Base-by-base conservation (phyloP, 2,888 invertebrate species). In the Pristionchus mayeri region DNA sequence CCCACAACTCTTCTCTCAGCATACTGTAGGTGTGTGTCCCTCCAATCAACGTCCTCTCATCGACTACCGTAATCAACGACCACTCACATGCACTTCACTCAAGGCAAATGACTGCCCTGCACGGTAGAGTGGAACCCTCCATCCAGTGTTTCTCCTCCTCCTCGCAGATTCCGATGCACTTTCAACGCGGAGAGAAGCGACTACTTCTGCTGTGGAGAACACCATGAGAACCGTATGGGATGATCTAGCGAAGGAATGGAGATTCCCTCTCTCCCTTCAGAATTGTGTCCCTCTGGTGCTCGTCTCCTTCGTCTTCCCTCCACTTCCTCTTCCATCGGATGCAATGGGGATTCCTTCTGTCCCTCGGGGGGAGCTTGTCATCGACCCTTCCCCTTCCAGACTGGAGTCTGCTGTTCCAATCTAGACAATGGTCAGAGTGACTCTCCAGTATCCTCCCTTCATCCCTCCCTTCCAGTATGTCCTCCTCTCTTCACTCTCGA, bases 151-250 rank as follows among this genome's bases (percentile, higher is more conserved):
- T n/a, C 4, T 48, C 21, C 30, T 18, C 11, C 9, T 30, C 18
- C 24, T 0, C 57, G 79, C 11, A 89, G 88, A 4, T 90, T 88
- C 71, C 88, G 87, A 37, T 90, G 91, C 76, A 85, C 86, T 11
- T 91, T 87, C 86, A 90, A 89, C 60, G 87, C 86, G 3, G 86
- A 88, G 84, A 79, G 89, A 60, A 86, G 87, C 57, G 86, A 87
- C n/a, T 88, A 88, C 86, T 91, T 86, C 81, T 91, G 91, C 84
- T 91, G 91, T 85, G 87, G 88, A 18, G 88, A 88, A 76, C 85
- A 86, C 40, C 67, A 85, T 30, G 85, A 86, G 44, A 82, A 79
- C 3, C 75, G 87, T 87, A n/a, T n/a, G 71, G 85, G 71, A 37
- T 67, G 1, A 67, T 27, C 27, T 40, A 21, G 16, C 34, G 37